These are phyloP conservation scores for Australoheros scitulus DNA, from an alignment of 2,113 vertebrate species.

Conservation along the genomic window DNA sequence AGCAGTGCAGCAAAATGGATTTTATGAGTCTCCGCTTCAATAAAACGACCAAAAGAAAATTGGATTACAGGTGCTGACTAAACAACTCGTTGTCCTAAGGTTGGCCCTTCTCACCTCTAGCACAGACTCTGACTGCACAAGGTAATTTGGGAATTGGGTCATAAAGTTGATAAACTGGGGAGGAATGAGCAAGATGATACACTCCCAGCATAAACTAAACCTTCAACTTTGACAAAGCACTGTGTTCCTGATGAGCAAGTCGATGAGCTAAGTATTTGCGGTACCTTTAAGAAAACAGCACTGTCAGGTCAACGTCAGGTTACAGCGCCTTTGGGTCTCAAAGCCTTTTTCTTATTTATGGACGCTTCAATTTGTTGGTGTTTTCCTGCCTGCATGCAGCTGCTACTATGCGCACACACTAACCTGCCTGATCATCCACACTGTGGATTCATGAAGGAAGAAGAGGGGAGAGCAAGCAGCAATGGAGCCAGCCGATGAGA, in stretches of 20 bases:
- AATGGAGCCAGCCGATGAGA: conserved; percentile 69
- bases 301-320: conserved; percentile 12
- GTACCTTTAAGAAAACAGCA: conserved; percentile 16
- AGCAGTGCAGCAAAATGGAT: conserved; percentile 39
- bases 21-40: conserved; percentile 55
- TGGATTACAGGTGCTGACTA: conserved; percentile 66
- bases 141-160: conserved; percentile 50
- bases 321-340: not conserved
- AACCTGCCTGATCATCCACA: conserved; percentile 25
- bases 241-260: not conserved
- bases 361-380: not conserved
- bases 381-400: conserved; percentile 19
- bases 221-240: not conserved
- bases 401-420: not conserved
- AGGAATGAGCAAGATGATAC: conserved; percentile 9
- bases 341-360: conserved; percentile 21
- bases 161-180: conserved; percentile 55
- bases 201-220: not conserved
- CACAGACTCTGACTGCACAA: conserved; percentile 22
- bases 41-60: conserved; percentile 58
- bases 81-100: conserved; percentile 52
- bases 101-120: conserved; percentile 52
- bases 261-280: not conserved
- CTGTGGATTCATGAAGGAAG: conserved; percentile 39
- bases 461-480: conserved; percentile 63